Base-by-base conservation (phyloP, 2,888 invertebrate genomes). In the Spisula solida region DNA sequence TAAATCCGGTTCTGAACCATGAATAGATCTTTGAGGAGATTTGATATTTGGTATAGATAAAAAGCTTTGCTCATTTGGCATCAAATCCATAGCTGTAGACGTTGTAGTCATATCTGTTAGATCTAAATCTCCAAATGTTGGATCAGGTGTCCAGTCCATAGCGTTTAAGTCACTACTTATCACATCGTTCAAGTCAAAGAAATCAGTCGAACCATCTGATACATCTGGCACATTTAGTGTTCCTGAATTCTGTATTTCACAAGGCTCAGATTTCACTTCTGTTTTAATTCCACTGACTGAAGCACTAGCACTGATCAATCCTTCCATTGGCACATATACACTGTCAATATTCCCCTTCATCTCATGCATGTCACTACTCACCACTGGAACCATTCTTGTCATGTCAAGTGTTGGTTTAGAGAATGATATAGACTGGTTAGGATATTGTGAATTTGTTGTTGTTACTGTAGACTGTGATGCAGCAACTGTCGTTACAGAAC, bases 101-200 rank as follows among this genome's bases (percentile, higher is more conserved):
- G 91, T 86, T 41, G 70, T 83, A 51, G 86, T 81, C n/a, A 94
- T 91, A 55, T 95, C 94, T 12, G 94, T 92, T 31, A 95, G 86
- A 88, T 95, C 95, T 25, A 95, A 90, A 47, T 93, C 92, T 25
- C 93, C 93, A 88, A 95, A 95, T 25, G 93, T 91, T 60, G 93
- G 91, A 81, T 95, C 95, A n/a, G 93, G 93, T 14, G 95, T 92
- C 95, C 95, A 95, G 89, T 95, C 95, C 95, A 95, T 95, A 29
- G 91, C 91, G 81, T 91, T 94, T 20, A 95, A 88, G 88, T 95
- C 95, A 25, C 90, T 93, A 86, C 91, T 94, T 86, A 94, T 92
- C 94, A 95, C 95, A 86, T 94, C 95, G 82, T 93, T 93, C 81
- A 95, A 92, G 90, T 95, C 95, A 85, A 95, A 92, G 47, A 95